phyloP scores from a whole-genome alignment of 2,113 vertebrate species.

The Connochaetes taurinus region DNA sequence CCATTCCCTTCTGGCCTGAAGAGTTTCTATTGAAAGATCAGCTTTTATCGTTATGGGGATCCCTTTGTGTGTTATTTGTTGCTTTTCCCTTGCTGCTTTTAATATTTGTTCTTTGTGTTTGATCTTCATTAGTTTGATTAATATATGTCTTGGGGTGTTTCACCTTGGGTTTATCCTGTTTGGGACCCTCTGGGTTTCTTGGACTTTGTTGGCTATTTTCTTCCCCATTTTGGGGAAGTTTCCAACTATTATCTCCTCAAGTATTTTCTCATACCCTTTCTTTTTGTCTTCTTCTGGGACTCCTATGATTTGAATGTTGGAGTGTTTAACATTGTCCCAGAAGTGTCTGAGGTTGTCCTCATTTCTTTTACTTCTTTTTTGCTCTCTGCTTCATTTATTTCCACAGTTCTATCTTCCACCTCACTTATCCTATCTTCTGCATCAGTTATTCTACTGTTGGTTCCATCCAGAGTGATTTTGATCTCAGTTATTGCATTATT shows the following conservation, averaged over 20 bases:
- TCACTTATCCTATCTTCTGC: background rate
- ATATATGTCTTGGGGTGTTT: background rate
- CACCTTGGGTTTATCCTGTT: background rate
- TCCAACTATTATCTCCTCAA: background rate
- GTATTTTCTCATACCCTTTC: background rate
- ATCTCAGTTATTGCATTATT: background rate
- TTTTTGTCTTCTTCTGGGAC: background rate
- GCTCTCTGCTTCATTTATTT: background rate
- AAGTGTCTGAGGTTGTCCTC: background rate
- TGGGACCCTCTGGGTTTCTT: background rate
- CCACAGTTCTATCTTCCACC: background rate
- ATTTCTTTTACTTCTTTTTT: background rate
- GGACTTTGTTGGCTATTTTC: background rate
- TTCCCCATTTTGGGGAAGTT: background rate
- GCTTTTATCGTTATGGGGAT: background rate
- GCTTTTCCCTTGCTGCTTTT: background rate
- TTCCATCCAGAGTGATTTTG: background rate
- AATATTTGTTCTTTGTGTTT: background rate
- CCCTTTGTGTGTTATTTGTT: background rate
- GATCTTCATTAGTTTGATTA: background rate
- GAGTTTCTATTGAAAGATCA: background rate
- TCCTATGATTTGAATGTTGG: background rate
- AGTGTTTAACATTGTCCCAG: background rate
- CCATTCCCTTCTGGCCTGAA: background rate
- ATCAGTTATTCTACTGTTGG: background rate